Conservation (phyloP, 2,888 invertebrate genomes). For the Thysanoteuthis rhombus region DNA sequence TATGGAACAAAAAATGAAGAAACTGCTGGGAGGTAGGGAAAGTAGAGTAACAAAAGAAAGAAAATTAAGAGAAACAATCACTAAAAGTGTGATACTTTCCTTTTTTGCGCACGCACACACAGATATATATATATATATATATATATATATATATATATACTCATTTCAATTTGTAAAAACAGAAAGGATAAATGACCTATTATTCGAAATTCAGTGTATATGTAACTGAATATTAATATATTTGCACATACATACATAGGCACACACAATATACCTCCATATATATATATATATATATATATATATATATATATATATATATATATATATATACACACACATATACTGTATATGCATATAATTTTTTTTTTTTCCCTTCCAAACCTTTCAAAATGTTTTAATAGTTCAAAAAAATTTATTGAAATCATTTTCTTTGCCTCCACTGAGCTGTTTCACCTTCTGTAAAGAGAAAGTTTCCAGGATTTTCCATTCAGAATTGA, state of each 20-base stretch:
- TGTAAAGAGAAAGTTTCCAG: not conserved
- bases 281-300: not conserved
- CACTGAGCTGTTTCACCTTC: not conserved
- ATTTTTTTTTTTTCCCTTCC: not conserved
- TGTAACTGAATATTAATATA: not conserved
- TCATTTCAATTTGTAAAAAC: not conserved
- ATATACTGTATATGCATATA: not conserved
- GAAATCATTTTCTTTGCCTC: not conserved
- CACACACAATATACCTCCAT: too few species aligned
- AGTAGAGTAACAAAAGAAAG: too few species aligned
- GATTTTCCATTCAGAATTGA: not conserved
- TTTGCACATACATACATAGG: not conserved
- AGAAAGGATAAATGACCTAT: not conserved
- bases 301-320: not conserved
- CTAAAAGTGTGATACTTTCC: not conserved
- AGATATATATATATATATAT: too few species aligned
- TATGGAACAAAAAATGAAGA: not conserved
- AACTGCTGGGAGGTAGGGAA: not conserved
- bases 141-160: too few species aligned
- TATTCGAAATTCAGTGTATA: not conserved
- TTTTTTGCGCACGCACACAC: not conserved
- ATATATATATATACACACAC: not conserved
- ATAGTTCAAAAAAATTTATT: not conserved
- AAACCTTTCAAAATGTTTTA: not conserved
- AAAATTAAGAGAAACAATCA: not conserved